Base-by-base conservation (phyloP, 2,888 invertebrate species). In the Nudaria mundana region DNA sequence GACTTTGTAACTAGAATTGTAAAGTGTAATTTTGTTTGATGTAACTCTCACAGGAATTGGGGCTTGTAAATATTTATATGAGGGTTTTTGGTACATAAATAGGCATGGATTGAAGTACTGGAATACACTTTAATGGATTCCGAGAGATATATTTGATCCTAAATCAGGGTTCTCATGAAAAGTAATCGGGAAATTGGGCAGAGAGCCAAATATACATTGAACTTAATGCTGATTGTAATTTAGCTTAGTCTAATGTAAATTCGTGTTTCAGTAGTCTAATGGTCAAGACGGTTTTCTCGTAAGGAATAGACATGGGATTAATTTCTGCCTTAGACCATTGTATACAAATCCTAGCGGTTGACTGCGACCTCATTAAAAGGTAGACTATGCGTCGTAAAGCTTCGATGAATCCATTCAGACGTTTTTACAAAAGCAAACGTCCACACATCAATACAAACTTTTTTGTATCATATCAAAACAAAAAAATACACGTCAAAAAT, bases 21-120 rank as follows among this genome's bases (percentile, higher is more conserved):
- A 71, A 71, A 66, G 76, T 66, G 61, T 66, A 68, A 66, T 72
- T 63, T 67, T 55, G 63, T 63, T 66, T 63, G 64, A 51, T 50
- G 51, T 56, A 55, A 60, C 50, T 66, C 61, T 45, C 30, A 40
- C 37, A 44, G 40, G 48, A 55, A 63, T 65, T 63, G 54, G 31
- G 43, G 35, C 32, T 50, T 55, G 66, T 76, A 72, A 76, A 76
- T 76, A 77, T 76, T 75, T 73, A 74, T 75, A 62, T 52, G 68
- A 64, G 60, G 62, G 61, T 62, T 67, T 66, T 62, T 63, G 53
- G 57, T 52, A 52, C 48, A 52, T 57, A 57, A 58, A 57, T 63
- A 63, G 67, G 71, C 67, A 67, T 71, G 61, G 63, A 67, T 71
- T 60, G 63, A 31, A 29, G 66, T 71, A 67, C 67, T 71, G 60